These are phyloP conservation scores for Rhabdornis inornatus DNA, from an alignment of 2,113 vertebrate genomes.

Conservation along the genomic window DNA sequence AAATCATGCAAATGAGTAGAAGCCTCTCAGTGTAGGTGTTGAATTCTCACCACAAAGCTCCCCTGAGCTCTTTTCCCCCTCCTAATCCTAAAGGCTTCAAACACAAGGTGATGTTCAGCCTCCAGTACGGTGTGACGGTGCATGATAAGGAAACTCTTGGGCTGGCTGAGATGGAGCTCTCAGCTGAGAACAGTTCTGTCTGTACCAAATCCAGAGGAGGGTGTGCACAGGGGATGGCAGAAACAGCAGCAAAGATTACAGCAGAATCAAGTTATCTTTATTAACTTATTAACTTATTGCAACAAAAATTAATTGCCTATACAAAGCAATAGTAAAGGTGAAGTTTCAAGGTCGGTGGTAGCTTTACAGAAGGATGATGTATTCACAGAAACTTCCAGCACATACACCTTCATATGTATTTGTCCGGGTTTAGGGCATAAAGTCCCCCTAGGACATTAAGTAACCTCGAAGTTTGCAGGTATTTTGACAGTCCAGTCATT, in stretches of 20 bases:
- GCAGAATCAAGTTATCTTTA: neutral
- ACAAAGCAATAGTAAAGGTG: neutral
- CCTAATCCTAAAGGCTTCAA: neutral
- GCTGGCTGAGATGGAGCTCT: neutral
- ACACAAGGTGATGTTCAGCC: accelerated
- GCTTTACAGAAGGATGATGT: neutral
- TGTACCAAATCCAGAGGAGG: neutral
- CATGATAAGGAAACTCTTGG: neutral
- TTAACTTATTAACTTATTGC: neutral
- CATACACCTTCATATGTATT: neutral
- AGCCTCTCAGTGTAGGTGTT: accelerated
- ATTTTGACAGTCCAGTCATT: neutral
- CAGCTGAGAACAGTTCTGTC: neutral
- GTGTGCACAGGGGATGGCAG: neutral
- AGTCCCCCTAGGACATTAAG: neutral
- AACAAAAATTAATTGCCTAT: neutral
- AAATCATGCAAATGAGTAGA: neutral
- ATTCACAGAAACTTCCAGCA: neutral
- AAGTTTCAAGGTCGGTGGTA: neutral
- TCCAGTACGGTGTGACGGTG: accelerated
- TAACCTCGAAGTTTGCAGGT: neutral
- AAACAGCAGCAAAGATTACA: neutral
- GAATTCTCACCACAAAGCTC: neutral
- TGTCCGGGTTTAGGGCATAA: neutral
- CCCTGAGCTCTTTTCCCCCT: neutral